Evolutionary conservation across 2,888 invertebrate species (phyloP).

Genomic region (Drosophila prostipennis): DNA sequence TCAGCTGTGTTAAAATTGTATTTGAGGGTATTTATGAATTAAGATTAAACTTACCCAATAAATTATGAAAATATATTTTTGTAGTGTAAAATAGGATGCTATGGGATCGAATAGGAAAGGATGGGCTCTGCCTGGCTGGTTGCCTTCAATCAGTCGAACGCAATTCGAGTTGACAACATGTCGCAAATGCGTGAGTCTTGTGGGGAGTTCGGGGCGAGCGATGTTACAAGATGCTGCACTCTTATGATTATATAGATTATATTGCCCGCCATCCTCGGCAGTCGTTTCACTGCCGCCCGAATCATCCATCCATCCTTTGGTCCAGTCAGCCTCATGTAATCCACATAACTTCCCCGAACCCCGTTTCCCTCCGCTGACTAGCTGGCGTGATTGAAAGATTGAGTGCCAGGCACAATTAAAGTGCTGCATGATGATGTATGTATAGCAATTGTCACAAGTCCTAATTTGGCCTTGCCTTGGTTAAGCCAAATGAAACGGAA

Average conservation of each 20-base stretch:
- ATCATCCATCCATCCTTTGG: conserved; percentile 9
- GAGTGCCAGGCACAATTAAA: conserved; percentile 82
- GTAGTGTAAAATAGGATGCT: conserved; percentile 15
- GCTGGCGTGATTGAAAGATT: conserved; percentile 80
- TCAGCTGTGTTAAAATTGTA: too few relatives aligned
- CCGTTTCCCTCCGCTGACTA: conserved; percentile 3
- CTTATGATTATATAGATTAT: conserved; percentile 77
- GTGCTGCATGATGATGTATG: conserved; percentile 66
- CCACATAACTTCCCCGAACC: conserved; percentile 36
- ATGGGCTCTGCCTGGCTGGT: conserved; percentile 46
- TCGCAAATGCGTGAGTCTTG: conserved; percentile 74
- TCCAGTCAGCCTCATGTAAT: conserved; percentile 60
- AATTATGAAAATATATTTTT: background rate
- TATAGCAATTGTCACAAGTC: conserved; percentile 75
- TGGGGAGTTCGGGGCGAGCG: conserved; percentile 15
- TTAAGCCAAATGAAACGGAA: conserved; percentile 52
- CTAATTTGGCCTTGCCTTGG: conserved; percentile 61
- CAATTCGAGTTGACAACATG: conserved; percentile 84
- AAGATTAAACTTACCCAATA: too few relatives aligned
- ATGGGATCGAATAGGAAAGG: conserved; percentile 12
- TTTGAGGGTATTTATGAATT: too few relatives aligned
- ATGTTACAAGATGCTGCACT: conserved; percentile 70
- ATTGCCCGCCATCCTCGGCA: conserved; percentile 53
- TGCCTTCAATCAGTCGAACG: conserved; percentile 81
- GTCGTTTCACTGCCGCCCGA: conserved; percentile 2